phyloP scores from a whole-genome alignment of 2,797 vertebrate species.

The Acanthornis magna region DNA sequence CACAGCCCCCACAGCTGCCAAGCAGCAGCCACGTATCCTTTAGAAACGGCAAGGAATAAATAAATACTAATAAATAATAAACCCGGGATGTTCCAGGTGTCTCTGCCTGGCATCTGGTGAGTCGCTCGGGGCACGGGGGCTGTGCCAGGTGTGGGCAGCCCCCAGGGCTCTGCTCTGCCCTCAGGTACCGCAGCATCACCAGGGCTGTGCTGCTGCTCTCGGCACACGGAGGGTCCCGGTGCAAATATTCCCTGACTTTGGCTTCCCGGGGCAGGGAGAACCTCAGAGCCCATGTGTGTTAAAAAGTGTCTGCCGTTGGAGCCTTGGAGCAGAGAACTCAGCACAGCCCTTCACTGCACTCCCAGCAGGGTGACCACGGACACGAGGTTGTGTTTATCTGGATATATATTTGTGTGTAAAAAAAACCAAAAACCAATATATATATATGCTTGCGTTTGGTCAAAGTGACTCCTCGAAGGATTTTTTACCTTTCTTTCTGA shows the following conservation, averaged over 20 bases:
- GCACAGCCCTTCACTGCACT: background rate
- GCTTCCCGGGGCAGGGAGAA: accelerated
- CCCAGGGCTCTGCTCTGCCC: accelerated
- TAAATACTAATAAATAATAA: background rate
- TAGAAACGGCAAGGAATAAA: too few relatives aligned
- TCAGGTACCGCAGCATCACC: background rate
- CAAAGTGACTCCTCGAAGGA: background rate
- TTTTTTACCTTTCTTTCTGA: background rate
- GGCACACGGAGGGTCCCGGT: accelerated
- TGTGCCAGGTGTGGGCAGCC: background rate
- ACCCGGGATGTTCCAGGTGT: background rate
- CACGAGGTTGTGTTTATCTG: accelerated
- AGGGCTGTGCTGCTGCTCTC: accelerated
- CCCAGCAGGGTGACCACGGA: accelerated
- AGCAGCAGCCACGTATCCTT: background rate
- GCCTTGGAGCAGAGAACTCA: background rate
- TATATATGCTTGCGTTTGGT: too few relatives aligned
- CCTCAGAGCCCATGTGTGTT: accelerated
- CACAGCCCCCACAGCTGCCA: background rate
- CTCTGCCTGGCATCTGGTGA: background rate
- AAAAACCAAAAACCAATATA: too few relatives aligned
- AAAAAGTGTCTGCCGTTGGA: background rate
- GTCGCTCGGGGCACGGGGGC: accelerated
- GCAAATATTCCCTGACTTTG: accelerated
- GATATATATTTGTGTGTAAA: accelerated